phyloP scores from a whole-genome alignment of 1,140 invertebrate genomes.

The Thaumatotibia leucotreta region DNA sequence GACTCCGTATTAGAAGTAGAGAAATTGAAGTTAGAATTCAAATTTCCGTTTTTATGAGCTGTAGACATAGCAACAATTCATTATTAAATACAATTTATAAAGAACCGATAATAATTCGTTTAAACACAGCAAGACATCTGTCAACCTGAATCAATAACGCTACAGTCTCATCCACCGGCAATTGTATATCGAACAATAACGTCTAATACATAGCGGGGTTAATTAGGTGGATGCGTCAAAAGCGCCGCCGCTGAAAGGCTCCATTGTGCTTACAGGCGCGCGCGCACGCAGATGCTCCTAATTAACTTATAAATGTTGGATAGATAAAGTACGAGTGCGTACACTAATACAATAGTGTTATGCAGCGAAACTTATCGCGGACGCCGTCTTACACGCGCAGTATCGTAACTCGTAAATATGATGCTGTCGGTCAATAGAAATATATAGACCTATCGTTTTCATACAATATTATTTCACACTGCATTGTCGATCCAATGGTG shows the following conservation, averaged over 20 bases:
- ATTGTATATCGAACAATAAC: conserved; percentile 8
- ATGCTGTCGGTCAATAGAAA: neutral
- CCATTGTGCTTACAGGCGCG: conserved; percentile 47
- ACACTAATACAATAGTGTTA: conserved; percentile 19
- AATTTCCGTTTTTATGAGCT: neutral
- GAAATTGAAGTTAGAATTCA: no score
- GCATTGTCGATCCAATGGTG: no score
- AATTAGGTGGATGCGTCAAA: conserved; percentile 39
- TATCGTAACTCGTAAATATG: neutral
- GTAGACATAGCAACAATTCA: neutral
- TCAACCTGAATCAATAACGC: conserved; percentile 9
- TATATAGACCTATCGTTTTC: no score
- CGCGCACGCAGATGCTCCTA: conserved; percentile 44
- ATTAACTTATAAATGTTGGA: conserved; percentile 56
- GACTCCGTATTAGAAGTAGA: no score
- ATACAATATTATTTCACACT: no score
- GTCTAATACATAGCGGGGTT: conserved; percentile 11
- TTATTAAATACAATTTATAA: neutral
- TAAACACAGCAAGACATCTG: neutral
- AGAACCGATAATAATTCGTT: neutral
- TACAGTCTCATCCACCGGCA: neutral
- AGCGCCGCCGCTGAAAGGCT: conserved; percentile 49
- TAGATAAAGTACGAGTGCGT: conserved; percentile 39
- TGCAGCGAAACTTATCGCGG: neutral
- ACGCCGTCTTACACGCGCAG: neutral